Conservation (phyloP, 2,888 invertebrate species). For the Lasioglossum figueresi region DNA sequence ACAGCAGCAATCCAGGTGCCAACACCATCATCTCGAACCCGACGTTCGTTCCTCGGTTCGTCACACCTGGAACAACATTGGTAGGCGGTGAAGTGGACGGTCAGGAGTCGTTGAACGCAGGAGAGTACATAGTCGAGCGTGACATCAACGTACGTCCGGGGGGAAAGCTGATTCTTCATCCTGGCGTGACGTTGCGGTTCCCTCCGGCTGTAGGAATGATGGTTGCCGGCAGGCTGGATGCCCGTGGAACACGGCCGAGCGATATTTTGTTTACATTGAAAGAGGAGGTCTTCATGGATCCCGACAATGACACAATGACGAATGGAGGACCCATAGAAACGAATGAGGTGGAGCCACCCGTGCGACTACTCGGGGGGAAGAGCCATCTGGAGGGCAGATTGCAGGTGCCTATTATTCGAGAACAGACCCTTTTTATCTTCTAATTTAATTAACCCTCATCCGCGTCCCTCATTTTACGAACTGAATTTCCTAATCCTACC, state of each 20-base stretch:
- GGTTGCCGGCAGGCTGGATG: constrained; percentile 96
- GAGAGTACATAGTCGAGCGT: constrained; percentile 95
- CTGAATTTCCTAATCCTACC: too few species aligned
- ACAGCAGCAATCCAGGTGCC: constrained; percentile 95
- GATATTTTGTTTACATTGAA: constrained; percentile 92
- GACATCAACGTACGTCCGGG: constrained; percentile 98
- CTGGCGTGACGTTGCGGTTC: constrained; percentile 95
- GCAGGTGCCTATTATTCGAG: constrained; percentile 84
- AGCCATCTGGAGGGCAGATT: constrained; percentile 94
- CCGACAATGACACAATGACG: constrained; percentile 87
- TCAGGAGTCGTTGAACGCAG: constrained; percentile 91
- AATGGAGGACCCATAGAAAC: constrained; percentile 81
- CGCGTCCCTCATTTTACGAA: too few species aligned
- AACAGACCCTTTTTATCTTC: too few species aligned
- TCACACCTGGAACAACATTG: constrained; percentile 88
- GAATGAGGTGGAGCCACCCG: constrained; percentile 89
- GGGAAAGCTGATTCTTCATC: constrained; percentile 94
- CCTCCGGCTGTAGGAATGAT: constrained; percentile 97
- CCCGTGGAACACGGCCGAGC: constrained; percentile 91
- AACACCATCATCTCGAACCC: constrained; percentile 91
- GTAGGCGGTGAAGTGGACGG: constrained; percentile 98
- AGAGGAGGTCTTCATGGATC: constrained; percentile 88
- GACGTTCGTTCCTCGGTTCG: constrained; percentile 92
- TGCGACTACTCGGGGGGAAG: constrained; percentile 92
- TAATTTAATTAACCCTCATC: too few species aligned